These are phyloP conservation scores for Ormyrus rosae DNA, from an alignment of 2,888 invertebrate genomes.

Conservation along the genomic window DNA sequence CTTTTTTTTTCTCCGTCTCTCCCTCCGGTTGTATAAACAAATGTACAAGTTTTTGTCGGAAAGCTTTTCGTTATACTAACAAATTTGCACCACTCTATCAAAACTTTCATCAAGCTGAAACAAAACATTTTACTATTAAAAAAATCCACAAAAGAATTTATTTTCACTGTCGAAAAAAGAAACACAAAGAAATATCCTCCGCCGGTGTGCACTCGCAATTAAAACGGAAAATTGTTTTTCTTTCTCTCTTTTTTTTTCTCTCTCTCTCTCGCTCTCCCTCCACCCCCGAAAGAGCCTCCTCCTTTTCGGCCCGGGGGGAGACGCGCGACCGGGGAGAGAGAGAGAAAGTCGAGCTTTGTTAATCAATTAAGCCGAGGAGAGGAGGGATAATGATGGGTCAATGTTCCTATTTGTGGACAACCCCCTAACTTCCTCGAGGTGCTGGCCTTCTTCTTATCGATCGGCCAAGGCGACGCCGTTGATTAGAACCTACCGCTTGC, in stretches of 20 bases:
- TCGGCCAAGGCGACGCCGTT: conserved; percentile 47
- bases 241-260: neutral
- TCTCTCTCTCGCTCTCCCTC: too few relatives aligned
- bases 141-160: conserved; percentile 11
- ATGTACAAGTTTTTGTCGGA: conserved; percentile 2
- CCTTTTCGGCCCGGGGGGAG: neutral
- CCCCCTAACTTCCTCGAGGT: conserved; percentile 20
- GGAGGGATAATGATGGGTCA: conserved; percentile 59
- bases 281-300: too few relatives aligned
- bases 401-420: conserved; percentile 59
- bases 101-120: conserved; percentile 19
- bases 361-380: conserved; percentile 55
- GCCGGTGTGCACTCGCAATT: conserved; percentile 24
- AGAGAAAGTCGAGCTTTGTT: conserved; percentile 56
- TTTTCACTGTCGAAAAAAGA: conserved; percentile 5
- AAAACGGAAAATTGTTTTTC: conserved; percentile 42
- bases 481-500: conserved; percentile 54
- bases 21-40: neutral
- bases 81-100: conserved; percentile 16
- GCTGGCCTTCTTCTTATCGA: conserved; percentile 59
- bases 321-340: neutral
- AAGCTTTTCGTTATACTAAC: conserved; percentile 8
- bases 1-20: too few relatives aligned
- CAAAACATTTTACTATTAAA: conserved; percentile 40
- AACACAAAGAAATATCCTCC: neutral